These are phyloP conservation scores for Hymenochirus boettgeri DNA, from an alignment of 2,113 vertebrate species.

Conservation along the genomic window DNA sequence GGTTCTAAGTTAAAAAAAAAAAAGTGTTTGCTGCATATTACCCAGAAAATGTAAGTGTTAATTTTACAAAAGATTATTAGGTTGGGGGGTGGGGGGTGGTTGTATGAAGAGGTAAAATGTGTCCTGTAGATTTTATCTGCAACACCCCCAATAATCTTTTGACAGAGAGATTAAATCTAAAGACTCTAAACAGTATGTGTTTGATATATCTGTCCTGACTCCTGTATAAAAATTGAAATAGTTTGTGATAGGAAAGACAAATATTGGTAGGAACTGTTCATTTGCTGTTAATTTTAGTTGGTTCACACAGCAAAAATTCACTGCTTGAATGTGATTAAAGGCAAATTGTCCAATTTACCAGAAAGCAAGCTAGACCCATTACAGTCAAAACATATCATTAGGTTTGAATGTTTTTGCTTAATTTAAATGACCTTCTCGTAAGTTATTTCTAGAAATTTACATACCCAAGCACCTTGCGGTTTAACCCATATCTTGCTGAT, in stretches of 20 bases:
- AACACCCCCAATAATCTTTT: too few species aligned
- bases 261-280: neutral
- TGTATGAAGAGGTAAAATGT: too few species aligned
- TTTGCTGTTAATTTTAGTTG: conserved; percentile 9
- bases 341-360: conserved; percentile 36
- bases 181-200: too few species aligned
- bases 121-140: too few species aligned
- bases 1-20: too few species aligned
- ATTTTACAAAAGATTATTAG: too few species aligned
- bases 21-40: too few species aligned
- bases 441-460: conserved; percentile 25
- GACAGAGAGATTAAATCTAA: too few species aligned
- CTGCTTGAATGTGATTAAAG: conserved; percentile 19
- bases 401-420: conserved; percentile 27
- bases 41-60: too few species aligned
- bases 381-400: conserved; percentile 37
- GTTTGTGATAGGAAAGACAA: neutral
- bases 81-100: too few species aligned
- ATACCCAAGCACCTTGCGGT: neutral
- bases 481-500: neutral
- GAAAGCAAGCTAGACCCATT: conserved; percentile 33
- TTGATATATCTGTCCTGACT: too few species aligned
- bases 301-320: conserved; percentile 10
- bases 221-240: neutral
- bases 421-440: conserved; percentile 35